Conservation (phyloP, 2,888 invertebrate genomes). For the Rhopalosiphum nymphaeae region DNA sequence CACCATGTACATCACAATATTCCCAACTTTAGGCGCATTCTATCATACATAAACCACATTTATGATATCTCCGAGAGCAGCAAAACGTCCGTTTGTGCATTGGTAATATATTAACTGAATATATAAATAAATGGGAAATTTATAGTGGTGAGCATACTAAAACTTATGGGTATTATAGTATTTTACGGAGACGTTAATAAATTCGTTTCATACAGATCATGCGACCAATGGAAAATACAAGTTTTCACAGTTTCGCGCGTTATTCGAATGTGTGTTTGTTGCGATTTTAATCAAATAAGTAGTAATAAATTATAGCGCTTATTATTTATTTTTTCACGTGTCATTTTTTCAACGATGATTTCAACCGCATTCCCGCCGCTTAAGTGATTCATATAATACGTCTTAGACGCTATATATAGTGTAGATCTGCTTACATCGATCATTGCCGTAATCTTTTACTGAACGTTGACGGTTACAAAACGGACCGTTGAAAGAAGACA, state of each 20-base stretch:
- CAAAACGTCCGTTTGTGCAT: neutral
- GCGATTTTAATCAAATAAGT: neutral
- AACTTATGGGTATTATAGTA: neutral
- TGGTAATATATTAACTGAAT: neutral
- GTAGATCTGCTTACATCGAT: neutral
- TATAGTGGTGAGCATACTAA: neutral
- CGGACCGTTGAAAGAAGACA: neutral
- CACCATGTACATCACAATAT: no score
- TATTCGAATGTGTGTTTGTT: neutral
- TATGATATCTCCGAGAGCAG: neutral
- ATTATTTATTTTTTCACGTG: neutral
- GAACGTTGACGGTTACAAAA: neutral
- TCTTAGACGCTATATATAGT: neutral
- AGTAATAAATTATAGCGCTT: neutral
- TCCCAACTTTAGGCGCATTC: no score
- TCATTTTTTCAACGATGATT: neutral
- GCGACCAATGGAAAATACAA: neutral
- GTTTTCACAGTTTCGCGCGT: neutral
- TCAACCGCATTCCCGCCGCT: neutral
- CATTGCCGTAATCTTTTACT: neutral
- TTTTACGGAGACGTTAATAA: neutral
- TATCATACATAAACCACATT: neutral
- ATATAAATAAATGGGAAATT: neutral
- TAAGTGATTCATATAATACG: neutral
- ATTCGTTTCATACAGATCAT: neutral